Evolutionary conservation across 2,797 vertebrate genomes (phyloP), one percentile per base, ranked within the genome.

Genomic region (Potorous gilbertii): DNA sequence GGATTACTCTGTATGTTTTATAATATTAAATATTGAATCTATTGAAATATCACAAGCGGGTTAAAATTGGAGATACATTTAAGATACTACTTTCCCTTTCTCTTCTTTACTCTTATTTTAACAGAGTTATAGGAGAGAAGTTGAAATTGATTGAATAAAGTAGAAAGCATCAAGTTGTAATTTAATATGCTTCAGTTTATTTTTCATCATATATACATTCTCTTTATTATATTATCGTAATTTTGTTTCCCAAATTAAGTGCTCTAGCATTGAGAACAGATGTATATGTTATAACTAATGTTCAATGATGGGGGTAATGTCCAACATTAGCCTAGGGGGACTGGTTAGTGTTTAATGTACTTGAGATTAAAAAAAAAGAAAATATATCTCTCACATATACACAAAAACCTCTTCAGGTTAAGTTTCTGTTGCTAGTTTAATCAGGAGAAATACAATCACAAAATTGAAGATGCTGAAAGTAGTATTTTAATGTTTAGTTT

Each of bases 81-180:
- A 95, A 87, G 96, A 97, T 96, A 96, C 97, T 97, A 91, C 93
- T 97, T 98, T 97, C 95, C 59, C 16, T 66, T 92, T 96, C 92
- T 94, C 87, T 95, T 93, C 57, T 95, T 94, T 93, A 92, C 59
- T 97, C 96, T 97, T 90, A 97, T 97, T 98, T 97, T 98, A 98
- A 97, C 96, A 74, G 93, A 96, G 94, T 97, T 98, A 97, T 95
- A 96, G 98, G 95, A 98, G 97, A 94, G 94, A 95, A 96, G 62
- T 98, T 97, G 94, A 94, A 96, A 81, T 98, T 97, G 97, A 98
- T 97, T 98, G 96, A 98, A 98, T 97, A 96, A 98, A 97, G 92
- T 97, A 31, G 96, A 96, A 95, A 46, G 90, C 96, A 97, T 97
- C 96, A 91, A 95, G 97, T 93, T 97, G 92, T 97, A 97, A 98